phyloP scores from a whole-genome alignment of 2,797 vertebrate species.

The Chaunax sp. region DNA sequence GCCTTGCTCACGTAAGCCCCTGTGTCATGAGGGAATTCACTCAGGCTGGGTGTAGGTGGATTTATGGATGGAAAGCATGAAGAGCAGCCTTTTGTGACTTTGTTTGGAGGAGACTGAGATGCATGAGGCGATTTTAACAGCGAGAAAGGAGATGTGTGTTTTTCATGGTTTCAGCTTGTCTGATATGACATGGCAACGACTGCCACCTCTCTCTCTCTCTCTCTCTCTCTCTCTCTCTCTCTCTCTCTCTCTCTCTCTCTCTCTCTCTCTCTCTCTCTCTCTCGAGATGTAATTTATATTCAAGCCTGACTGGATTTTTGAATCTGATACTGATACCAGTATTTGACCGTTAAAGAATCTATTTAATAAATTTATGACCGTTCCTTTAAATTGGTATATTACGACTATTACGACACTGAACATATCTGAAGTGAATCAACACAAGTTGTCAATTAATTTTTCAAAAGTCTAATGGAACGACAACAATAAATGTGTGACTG shows the following conservation, averaged over 20 bases:
- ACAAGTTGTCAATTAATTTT: neutral
- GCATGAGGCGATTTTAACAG: constrained; percentile 34
- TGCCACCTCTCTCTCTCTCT: neutral
- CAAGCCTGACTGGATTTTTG: too few species aligned
- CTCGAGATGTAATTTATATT: too few species aligned
- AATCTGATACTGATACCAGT: neutral
- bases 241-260: too few species aligned
- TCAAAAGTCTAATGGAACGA: neutral
- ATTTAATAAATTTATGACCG: neutral
- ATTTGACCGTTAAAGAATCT: neutral
- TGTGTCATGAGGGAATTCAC: constrained; percentile 77
- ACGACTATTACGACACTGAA: neutral
- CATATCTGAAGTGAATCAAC: neutral
- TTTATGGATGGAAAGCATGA: constrained; percentile 67
- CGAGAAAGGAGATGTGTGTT: constrained; percentile 26
- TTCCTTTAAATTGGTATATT: too few species aligned
- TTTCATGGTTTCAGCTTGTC: constrained; percentile 18
- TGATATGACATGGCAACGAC: neutral
- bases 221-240: neutral
- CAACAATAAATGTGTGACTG: too few species aligned
- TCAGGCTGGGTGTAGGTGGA: constrained; percentile 76
- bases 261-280: too few species aligned
- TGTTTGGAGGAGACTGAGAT: constrained; percentile 43
- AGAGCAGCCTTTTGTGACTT: constrained; percentile 72
- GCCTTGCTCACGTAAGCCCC: constrained; percentile 75